Conservation (phyloP, 2,113 vertebrate genomes). For the Micronisus gabar region DNA sequence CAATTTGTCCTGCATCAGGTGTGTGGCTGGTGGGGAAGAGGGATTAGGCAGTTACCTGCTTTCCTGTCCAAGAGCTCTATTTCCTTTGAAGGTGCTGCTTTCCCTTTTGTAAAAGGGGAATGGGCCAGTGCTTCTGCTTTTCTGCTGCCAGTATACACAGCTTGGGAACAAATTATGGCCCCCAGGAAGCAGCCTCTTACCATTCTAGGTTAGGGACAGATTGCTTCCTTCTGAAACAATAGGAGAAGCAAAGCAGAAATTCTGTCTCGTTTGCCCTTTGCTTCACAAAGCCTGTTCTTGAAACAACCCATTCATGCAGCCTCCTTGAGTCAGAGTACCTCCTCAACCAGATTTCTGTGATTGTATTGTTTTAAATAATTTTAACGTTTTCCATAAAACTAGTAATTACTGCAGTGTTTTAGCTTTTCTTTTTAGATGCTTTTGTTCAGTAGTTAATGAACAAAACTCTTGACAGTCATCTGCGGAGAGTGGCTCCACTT, state of each 20-base stretch:
- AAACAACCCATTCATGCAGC: not conserved
- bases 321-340: not conserved
- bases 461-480: not conserved
- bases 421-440: not conserved
- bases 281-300: not conserved
- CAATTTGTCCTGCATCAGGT: not conserved
- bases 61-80: not conserved
- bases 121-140: not conserved
- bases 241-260: slow-evolving; percentile 5
- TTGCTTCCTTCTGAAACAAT: not conserved
- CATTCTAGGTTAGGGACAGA: not conserved
- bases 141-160: not conserved
- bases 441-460: not conserved
- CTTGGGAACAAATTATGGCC: not conserved
- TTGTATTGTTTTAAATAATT: not conserved
- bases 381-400: not conserved
- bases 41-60: not conserved
- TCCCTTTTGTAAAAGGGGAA: not conserved
- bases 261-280: not conserved
- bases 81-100: not conserved
- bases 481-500: slow-evolving; percentile 27
- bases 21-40: not conserved
- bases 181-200: not conserved
- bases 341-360: not conserved
- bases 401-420: not conserved